Base-by-base conservation (phyloP, 2,797 vertebrate species). In the Spizella passerina region DNA sequence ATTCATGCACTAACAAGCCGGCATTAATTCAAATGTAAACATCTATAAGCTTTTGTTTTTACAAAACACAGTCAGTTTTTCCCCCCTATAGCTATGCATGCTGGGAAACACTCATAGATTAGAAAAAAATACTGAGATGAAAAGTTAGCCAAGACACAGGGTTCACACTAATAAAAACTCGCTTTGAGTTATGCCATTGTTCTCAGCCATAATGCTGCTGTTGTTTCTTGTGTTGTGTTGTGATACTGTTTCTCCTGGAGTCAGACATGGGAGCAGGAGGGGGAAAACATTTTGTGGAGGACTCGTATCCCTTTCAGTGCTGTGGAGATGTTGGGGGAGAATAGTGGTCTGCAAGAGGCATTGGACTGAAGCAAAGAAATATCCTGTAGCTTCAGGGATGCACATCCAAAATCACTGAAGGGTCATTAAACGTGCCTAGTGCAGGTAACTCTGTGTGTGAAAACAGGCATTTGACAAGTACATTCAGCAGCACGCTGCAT, bases 1-100 rank as follows among this genome's bases (percentile, higher is more conserved):
- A 60, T 64, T 95, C 57, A 43, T 88, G 92, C 80, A 69, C 88
- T 94, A 95, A 88, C 77, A 95, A 91, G 76, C 65, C 82, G 4
- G 70, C 85, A 79, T 85, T 92, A 94, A 95, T 95, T 95, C 38
- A 64, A 83, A 83, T 60, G 34, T 94, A 94, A 95, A 93, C 73
- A 68, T 86, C 55, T 81, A n/a, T 84, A 93, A 86, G 76, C 84
- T 82, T 90, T 87, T 93, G 79, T 82, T 88, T 86, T 89, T 63
- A 82, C 26, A 91, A 85, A 90, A 61, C 77, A 52, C 27, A 50
- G 71, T 64, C 12, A 14, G 0, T 22, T n/a, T 72, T 82, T 87
- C 70, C 34, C 24, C 41, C 59, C 41, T 73, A 9, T 50, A 82
- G 71, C 75, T 80, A 29, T 27, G 22, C 10, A 13, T 55, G 46